These are phyloP conservation scores for Phaonia tiefii DNA, from an alignment of 2,888 invertebrate genomes.

Conservation along the genomic window DNA sequence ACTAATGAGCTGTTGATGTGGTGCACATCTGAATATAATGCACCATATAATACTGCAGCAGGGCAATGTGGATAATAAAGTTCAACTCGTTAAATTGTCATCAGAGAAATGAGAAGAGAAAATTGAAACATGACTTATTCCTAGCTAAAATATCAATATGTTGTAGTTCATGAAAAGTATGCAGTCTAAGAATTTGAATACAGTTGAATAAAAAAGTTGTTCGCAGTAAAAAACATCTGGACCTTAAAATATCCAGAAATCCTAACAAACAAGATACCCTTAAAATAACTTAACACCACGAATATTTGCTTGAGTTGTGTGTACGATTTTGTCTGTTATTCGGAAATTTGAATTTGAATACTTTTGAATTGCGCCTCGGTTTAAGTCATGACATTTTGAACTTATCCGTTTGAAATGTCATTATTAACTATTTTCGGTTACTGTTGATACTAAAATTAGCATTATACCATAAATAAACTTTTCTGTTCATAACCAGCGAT, in stretches of 20 bases:
- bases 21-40: slow-evolving; percentile 30
- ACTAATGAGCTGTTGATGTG: slow-evolving; percentile 41
- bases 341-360: too few relatives aligned
- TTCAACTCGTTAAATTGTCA: slow-evolving; percentile 34
- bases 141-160: too few relatives aligned
- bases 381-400: slow-evolving; percentile 6
- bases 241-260: too few relatives aligned
- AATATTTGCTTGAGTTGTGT: too few relatives aligned
- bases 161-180: too few relatives aligned
- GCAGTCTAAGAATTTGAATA: too few relatives aligned
- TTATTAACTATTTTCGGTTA: not conserved
- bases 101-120: slow-evolving; percentile 6
- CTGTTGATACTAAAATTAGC: slow-evolving; percentile 30
- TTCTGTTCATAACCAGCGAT: slow-evolving; percentile 8
- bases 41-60: slow-evolving; percentile 9
- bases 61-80: not conserved
- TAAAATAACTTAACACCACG: too few relatives aligned
- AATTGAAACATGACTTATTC: not conserved
- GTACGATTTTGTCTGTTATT: too few relatives aligned
- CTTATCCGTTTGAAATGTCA: slow-evolving; percentile 19
- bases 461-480: slow-evolving; percentile 27
- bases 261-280: too few relatives aligned
- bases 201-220: too few relatives aligned
- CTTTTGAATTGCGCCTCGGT: not conserved
- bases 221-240: too few relatives aligned